phyloP scores from a whole-genome alignment of 2,113 vertebrate genomes.

The Alouatta palliata region DNA sequence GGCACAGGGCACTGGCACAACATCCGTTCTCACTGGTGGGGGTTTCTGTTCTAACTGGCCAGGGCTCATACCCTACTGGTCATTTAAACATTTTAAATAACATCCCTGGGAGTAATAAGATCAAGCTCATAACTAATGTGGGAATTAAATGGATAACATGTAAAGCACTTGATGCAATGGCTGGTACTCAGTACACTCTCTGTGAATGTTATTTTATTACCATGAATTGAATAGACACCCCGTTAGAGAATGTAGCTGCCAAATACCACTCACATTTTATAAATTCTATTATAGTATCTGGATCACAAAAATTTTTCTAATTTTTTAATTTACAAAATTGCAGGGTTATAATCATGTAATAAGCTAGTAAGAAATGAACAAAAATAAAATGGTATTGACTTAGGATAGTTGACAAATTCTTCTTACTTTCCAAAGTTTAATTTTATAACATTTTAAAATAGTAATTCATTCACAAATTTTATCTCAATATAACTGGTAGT shows the following conservation, averaged over 20 bases:
- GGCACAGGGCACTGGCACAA: neutral
- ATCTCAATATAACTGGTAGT: neutral
- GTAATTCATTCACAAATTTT: neutral
- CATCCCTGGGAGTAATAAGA: neutral
- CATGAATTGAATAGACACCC: neutral
- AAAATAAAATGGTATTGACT: neutral
- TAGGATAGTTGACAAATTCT: neutral
- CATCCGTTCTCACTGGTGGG: neutral
- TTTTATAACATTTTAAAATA: neutral
- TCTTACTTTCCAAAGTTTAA: neutral
- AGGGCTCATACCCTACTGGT: neutral
- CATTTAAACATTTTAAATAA: neutral
- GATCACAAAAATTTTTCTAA: neutral
- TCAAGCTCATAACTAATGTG: neutral
- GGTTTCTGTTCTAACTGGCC: neutral
- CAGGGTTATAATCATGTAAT: neutral
- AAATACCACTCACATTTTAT: neutral
- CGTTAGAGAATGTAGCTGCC: neutral
- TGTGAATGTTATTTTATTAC: neutral
- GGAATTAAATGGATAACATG: neutral
- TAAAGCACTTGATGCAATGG: neutral
- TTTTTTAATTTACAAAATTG: neutral
- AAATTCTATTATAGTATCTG: neutral
- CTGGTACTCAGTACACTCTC: neutral
- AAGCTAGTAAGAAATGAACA: neutral